A percentile compares a stretch with the other conserved stretches of the same genome.
Conservation (phyloP, 1,140 invertebrate genomes). For the Phymastichus coffea region DNA sequence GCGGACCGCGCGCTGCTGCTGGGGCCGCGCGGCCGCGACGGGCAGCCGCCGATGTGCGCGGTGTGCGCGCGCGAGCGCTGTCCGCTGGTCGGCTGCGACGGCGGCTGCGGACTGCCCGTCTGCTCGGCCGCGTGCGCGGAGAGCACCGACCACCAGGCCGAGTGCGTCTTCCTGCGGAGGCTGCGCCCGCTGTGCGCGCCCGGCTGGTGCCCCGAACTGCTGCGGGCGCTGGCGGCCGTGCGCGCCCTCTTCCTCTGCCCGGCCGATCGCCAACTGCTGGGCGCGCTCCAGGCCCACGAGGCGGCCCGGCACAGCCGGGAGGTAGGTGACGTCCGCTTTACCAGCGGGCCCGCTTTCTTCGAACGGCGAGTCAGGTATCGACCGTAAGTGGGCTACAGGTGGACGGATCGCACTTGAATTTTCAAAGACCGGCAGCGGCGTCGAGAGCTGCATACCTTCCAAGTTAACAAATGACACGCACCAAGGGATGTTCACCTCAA, state of each 20-base stretch:
- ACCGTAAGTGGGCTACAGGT: too few relatives aligned
- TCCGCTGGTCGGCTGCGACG: constrained; percentile 56
- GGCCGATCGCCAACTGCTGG: too few relatives aligned
- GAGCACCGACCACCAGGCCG: constrained; percentile 55
- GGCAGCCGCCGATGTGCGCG: constrained; percentile 57
- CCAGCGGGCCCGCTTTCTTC: too few relatives aligned
- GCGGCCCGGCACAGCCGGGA: constrained; percentile 27
- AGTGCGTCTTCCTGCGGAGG: constrained; percentile 61
- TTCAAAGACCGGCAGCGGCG: too few relatives aligned
- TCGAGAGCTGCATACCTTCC: too few relatives aligned
- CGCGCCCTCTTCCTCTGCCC: constrained; percentile 44
- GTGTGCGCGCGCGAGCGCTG: constrained; percentile 58
- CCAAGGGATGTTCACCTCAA: too few relatives aligned
- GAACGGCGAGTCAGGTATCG: too few relatives aligned
- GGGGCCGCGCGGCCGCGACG: constrained; percentile 60
- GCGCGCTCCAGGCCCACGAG: constrained; percentile 39
- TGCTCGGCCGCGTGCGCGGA: constrained; percentile 62
- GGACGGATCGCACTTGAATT: too few relatives aligned
- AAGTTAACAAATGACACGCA: too few relatives aligned
- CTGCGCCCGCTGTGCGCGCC: constrained; percentile 56
- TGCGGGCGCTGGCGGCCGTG: constrained; percentile 62
- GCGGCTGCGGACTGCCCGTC: constrained; percentile 61
- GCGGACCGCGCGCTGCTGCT: constrained; percentile 65
- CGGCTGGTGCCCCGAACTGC: constrained; percentile 51
- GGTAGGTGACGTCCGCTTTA: constrained; percentile 9